phyloP scores from a whole-genome alignment of 1,140 invertebrate species.

The Zaprionus camerounensis region DNA sequence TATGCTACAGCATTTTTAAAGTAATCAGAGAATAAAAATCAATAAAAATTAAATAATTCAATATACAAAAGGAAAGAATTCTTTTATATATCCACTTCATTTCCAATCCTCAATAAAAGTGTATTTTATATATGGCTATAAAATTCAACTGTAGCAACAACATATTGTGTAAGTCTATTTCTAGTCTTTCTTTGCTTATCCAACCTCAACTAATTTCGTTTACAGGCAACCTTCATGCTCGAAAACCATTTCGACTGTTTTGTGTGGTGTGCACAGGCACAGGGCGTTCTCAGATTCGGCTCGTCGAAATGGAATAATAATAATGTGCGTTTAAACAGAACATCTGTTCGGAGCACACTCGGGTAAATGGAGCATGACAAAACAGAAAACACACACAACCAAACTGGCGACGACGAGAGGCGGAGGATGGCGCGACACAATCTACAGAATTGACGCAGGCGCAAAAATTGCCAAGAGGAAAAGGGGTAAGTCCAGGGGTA shows the following conservation, averaged over 20 bases:
- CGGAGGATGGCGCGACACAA: conserved; percentile 36
- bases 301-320: conserved; percentile 82
- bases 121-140: too few species aligned
- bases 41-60: too few species aligned
- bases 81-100: too few species aligned
- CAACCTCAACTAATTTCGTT: not conserved
- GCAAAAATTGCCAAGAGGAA: conserved; percentile 31
- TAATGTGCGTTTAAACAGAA: conserved; percentile 84
- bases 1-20: too few species aligned
- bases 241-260: conserved; percentile 18
- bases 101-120: too few species aligned
- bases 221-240: not conserved
- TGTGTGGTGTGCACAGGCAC: conserved; percentile 56
- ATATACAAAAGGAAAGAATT: too few species aligned
- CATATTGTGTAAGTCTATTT: too few species aligned
- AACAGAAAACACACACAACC: conserved; percentile 81
- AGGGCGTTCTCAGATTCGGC: conserved; percentile 60
- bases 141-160: too few species aligned
- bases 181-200: too few species aligned
- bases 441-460: conserved; percentile 46
- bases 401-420: not conserved
- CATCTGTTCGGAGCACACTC: conserved; percentile 84
- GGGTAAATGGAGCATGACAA: conserved; percentile 84
- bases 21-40: too few species aligned
- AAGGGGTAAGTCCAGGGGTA: conserved; percentile 50